Evolutionary conservation across 2,797 vertebrate species (phyloP).

Genomic region (Nothura maculosa): DNA sequence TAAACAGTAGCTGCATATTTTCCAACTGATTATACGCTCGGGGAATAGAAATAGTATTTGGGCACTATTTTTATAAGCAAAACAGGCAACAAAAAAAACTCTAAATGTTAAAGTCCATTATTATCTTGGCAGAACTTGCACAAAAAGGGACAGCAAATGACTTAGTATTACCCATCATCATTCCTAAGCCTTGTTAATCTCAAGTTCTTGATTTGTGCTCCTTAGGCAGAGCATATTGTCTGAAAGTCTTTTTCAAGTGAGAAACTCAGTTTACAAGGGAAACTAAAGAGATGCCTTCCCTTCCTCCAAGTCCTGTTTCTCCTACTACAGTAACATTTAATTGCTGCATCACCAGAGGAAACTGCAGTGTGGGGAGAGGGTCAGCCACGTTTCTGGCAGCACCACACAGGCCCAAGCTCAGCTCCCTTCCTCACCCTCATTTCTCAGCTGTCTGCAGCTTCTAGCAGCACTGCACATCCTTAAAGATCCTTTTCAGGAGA

Average conservation of each 20-base stretch:
- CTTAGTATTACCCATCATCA: not conserved
- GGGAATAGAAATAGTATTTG: not conserved
- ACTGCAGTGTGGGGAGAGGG: not conserved
- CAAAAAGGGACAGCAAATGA: not conserved
- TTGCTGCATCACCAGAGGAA: not conserved
- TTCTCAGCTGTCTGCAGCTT: not conserved
- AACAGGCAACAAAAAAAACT: not conserved
- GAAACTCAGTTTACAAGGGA: not conserved
- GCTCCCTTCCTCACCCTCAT: not conserved
- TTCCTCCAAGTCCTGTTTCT: not conserved
- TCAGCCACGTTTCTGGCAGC: not conserved
- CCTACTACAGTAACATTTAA: not conserved
- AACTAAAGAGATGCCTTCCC: not conserved
- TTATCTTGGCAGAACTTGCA: not conserved
- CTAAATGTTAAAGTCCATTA: not conserved
- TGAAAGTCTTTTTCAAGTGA: not conserved
- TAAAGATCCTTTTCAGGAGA: constrained; percentile 67
- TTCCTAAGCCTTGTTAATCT: not conserved
- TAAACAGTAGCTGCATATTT: not conserved
- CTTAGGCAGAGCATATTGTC: not conserved
- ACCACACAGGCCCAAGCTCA: not conserved
- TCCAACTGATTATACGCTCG: not conserved
- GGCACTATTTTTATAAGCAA: not conserved
- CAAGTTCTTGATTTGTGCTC: not conserved
- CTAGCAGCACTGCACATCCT: not conserved